A percentile compares a stretch with the other conserved stretches of the same genome.
Conservation (phyloP, 2,797 vertebrate species). For the Vipera latastei region DNA sequence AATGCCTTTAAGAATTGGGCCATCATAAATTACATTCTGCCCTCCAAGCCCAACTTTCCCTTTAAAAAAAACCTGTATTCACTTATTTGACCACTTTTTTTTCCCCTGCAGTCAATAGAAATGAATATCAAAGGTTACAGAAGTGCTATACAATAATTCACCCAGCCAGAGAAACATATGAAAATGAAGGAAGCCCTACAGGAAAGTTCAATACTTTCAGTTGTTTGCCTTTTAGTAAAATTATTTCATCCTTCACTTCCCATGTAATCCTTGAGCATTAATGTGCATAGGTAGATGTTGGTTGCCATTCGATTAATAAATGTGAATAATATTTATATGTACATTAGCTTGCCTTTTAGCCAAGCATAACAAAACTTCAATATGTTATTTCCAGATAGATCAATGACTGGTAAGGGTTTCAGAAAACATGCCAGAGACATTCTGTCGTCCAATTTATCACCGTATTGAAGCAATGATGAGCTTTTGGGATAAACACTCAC, state of each 20-base stretch:
- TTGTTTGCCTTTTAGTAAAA: conserved; percentile 45
- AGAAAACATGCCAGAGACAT: neutral
- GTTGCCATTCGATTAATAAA: conserved; percentile 23
- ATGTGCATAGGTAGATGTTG: conserved; percentile 31
- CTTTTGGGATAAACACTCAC: neutral
- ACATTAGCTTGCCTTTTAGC: neutral
- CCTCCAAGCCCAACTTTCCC: neutral
- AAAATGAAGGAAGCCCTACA: conserved; percentile 49
- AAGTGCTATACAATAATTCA: conserved; percentile 63
- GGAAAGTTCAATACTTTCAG: conserved; percentile 48
- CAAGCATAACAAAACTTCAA: conserved; percentile 9
- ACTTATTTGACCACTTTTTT: conserved; percentile 55
- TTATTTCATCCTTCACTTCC: conserved; percentile 54
- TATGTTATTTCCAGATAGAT: neutral
- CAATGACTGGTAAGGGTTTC: neutral
- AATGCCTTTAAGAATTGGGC: conserved; percentile 46
- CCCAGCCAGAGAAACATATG: conserved; percentile 51
- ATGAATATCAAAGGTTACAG: conserved; percentile 65
- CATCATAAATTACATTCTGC: conserved; percentile 41
- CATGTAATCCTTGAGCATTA: conserved; percentile 39
- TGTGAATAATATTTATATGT: conserved; percentile 31
- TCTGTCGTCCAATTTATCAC: neutral
- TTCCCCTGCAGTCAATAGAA: conserved; percentile 54
- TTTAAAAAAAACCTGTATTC: neutral
- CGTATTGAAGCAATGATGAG: neutral